These are phyloP conservation scores for Mungos mungo DNA, from an alignment of 2,113 vertebrate genomes.

Conservation along the genomic window DNA sequence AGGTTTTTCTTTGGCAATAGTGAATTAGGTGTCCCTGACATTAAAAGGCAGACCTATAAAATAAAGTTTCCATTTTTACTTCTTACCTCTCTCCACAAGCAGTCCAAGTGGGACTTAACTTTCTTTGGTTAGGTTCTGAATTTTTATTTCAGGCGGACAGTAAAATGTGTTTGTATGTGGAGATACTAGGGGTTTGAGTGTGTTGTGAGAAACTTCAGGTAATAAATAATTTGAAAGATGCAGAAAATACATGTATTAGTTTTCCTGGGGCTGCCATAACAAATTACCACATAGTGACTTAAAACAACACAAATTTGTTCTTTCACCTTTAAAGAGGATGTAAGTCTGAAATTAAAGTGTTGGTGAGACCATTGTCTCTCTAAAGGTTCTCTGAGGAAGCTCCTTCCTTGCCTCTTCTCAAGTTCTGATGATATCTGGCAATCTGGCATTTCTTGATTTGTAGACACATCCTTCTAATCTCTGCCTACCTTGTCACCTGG, in stretches of 20 bases:
- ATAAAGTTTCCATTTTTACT: background rate
- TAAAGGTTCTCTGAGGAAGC: background rate
- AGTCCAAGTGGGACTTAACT: background rate
- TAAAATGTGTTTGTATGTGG: background rate
- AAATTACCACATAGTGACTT: background rate
- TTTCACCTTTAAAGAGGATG: background rate
- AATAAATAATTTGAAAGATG: background rate
- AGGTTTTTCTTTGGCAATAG: too few species aligned
- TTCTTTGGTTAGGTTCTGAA: background rate
- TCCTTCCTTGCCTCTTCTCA: background rate
- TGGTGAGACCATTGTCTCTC: rapidly evolving
- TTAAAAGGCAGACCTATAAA: background rate
- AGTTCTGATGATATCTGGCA: background rate
- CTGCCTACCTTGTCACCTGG: background rate
- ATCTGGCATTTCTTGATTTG: background rate
- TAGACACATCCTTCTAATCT: background rate
- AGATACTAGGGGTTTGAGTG: background rate
- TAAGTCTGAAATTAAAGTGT: background rate
- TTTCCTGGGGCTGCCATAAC: background rate
- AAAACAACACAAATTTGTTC: background rate
- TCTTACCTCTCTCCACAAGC: background rate
- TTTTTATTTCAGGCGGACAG: background rate
- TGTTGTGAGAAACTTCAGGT: background rate
- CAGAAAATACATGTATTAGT: background rate
- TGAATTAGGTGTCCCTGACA: too few species aligned